Conservation (phyloP, 1,140 invertebrate genomes). For the Wiebesia pumilae region DNA sequence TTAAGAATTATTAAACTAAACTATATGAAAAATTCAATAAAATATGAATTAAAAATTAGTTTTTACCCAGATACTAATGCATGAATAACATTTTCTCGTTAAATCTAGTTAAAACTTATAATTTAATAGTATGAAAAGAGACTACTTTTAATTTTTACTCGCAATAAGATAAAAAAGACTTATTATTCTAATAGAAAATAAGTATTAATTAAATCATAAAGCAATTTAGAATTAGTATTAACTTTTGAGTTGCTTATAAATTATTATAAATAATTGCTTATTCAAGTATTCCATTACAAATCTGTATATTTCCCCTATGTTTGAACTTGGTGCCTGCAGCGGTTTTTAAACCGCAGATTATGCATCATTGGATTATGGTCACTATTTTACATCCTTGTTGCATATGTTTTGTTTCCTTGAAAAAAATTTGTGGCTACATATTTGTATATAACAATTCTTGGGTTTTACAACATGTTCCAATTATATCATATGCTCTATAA, state of each 20-base stretch:
- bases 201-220: neutral
- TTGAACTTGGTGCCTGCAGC: neutral
- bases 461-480: slow-evolving; percentile 5
- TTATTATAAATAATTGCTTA: neutral
- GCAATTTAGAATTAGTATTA: neutral
- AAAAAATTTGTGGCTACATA: slow-evolving; percentile 15
- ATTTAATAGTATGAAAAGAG: no score
- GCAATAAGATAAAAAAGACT: neutral
- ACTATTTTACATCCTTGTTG: slow-evolving; percentile 23
- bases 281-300: neutral
- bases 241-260: neutral
- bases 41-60: no score
- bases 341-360: neutral
- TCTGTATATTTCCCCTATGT: slow-evolving; percentile 10
- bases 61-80: no score
- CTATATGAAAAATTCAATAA: no score
- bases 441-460: slow-evolving; percentile 19
- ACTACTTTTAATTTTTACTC: no score
- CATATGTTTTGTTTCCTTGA: slow-evolving; percentile 11
- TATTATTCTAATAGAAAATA: neutral
- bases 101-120: no score
- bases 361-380: slow-evolving; percentile 24
- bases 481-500: slow-evolving; percentile 2
- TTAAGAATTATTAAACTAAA: no score
- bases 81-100: no score